These are phyloP conservation scores for Chrysaora quinquecirrha DNA, from an alignment of 30 jellyfish, hydroid and myxozoan species.

Conservation along the genomic window DNA sequence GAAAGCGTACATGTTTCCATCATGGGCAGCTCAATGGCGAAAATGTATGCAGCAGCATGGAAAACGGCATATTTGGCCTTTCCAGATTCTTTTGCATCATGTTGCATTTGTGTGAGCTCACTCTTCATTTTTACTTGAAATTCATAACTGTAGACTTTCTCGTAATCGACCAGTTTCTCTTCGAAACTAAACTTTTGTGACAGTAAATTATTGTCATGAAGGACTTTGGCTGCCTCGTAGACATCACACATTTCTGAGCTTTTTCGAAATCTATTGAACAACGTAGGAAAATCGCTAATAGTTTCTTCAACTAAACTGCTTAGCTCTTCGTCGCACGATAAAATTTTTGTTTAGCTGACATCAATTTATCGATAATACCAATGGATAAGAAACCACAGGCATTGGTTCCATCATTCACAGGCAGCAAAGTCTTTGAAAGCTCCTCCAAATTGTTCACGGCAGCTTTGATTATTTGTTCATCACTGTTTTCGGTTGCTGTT, in stretches of 20 bases:
- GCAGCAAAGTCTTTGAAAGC: too few relatives aligned
- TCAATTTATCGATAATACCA: constrained; percentile 37
- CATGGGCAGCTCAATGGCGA: background rate
- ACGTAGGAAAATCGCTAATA: constrained; percentile 9
- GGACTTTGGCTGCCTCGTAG: background rate
- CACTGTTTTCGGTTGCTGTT: constrained; percentile 22
- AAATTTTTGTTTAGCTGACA: background rate
- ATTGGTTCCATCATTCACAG: constrained; percentile 36
- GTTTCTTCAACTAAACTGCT: background rate
- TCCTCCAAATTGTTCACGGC: background rate
- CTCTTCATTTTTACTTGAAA: background rate
- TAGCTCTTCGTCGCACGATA: constrained; percentile 14
- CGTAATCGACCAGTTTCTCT: background rate
- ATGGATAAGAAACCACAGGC: constrained; percentile 42
- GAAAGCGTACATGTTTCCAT: background rate
- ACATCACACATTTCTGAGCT: background rate
- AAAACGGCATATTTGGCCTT: background rate
- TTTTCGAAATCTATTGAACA: constrained; percentile 25
- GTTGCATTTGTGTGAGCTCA: background rate
- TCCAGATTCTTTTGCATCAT: background rate
- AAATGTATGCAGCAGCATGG: background rate
- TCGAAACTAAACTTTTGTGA: background rate
- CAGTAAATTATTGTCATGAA: background rate
- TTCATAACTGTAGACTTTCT: background rate
- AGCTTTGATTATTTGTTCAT: background rate